These are phyloP conservation scores for Euura saliciscinereae DNA, from an alignment of 1,140 invertebrate genomes.

Conservation along the genomic window DNA sequence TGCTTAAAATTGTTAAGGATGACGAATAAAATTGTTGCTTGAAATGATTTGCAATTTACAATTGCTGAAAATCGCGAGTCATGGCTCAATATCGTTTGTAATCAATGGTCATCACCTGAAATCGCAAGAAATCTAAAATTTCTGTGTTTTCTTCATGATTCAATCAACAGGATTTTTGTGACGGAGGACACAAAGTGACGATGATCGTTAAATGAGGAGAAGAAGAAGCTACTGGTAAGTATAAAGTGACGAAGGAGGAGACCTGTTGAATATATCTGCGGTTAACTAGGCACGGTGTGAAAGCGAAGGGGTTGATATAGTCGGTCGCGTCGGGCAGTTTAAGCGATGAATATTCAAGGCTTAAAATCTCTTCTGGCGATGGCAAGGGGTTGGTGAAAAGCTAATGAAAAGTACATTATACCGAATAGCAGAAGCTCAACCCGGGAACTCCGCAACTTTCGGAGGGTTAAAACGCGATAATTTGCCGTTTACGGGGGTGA, in stretches of 20 bases:
- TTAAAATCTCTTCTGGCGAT: conserved; percentile 29
- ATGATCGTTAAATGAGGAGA: too few relatives aligned
- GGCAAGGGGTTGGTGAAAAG: conserved; percentile 37
- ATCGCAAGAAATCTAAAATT: too few relatives aligned
- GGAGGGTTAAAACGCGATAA: conserved; percentile 49
- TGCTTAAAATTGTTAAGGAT: too few relatives aligned
- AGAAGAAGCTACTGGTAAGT: too few relatives aligned
- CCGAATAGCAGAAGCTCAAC: conserved; percentile 18
- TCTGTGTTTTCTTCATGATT: too few relatives aligned
- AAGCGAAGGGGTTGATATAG: conserved; percentile 41
- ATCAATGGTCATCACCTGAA: too few relatives aligned
- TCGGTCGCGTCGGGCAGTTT: not conserved
- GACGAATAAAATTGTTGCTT: too few relatives aligned
- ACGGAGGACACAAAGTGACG: too few relatives aligned
- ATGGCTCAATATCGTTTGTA: too few relatives aligned
- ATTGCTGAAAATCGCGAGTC: too few relatives aligned
- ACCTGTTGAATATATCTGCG: conserved; percentile 47
- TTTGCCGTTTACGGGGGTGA: conserved; percentile 48
- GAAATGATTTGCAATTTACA: too few relatives aligned
- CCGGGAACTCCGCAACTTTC: not conserved
- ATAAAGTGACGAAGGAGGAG: conserved; percentile 18
- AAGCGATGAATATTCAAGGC: conserved; percentile 52
- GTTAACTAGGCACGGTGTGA: conserved; percentile 31
- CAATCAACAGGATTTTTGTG: too few relatives aligned
- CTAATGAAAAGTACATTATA: conserved; percentile 55